A percentile compares a stretch with the other conserved stretches of the same genome.
Conservation (phyloP, 2,113 vertebrate species). For the Periophthalmodon schlosseri region DNA sequence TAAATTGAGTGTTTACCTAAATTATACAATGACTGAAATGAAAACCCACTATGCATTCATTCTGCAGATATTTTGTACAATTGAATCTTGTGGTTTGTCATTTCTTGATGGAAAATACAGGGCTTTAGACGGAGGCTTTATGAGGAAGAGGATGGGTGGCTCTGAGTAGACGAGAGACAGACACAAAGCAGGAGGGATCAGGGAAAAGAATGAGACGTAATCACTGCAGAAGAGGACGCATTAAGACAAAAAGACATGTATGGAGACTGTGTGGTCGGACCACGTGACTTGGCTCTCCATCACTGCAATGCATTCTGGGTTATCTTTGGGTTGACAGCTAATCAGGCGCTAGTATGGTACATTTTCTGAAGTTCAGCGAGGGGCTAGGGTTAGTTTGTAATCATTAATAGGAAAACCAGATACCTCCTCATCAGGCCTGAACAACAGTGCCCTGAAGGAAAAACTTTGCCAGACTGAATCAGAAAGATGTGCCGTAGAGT, state of each 20-base stretch:
- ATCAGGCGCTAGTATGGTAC: slow-evolving; percentile 3
- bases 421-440: slow-evolving; percentile 28
- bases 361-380: slow-evolving; percentile 25
- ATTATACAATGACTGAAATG: background rate
- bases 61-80: slow-evolving; percentile 38
- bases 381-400: slow-evolving; percentile 9
- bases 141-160: slow-evolving; percentile 6
- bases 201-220: slow-evolving; percentile 22
- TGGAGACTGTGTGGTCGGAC: slow-evolving; percentile 24
- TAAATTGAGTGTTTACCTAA: background rate
- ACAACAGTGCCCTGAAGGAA: slow-evolving; percentile 4
- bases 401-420: slow-evolving; percentile 24
- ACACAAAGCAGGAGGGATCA: background rate
- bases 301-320: slow-evolving; percentile 36
- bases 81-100: slow-evolving; percentile 48
- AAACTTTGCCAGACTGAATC: slow-evolving; percentile 9
- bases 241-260: slow-evolving; percentile 10
- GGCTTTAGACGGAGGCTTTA: slow-evolving; percentile 20
- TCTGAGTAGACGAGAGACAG: slow-evolving; percentile 4
- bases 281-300: slow-evolving; percentile 44
- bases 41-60: background rate
- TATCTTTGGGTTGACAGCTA: slow-evolving; percentile 32
- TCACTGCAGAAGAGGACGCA: slow-evolving; percentile 14
- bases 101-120: slow-evolving; percentile 40
- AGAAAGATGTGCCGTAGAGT: slow-evolving; percentile 15